phyloP scores from a whole-genome alignment of 2,888 invertebrate genomes.

The Crioceris asparagi region DNA sequence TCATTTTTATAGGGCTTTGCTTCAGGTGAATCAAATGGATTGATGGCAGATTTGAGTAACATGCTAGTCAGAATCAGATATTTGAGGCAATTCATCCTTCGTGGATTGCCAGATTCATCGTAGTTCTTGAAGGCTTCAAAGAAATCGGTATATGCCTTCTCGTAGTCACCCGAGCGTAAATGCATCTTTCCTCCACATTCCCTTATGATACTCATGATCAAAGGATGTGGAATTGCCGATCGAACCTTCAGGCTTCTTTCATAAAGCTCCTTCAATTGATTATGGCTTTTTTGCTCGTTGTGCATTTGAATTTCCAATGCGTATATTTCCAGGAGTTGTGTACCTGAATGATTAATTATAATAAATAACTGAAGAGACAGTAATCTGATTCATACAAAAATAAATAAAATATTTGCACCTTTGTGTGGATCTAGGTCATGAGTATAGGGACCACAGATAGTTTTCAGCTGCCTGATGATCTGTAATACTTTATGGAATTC shows the following conservation, averaged over 20 bases:
- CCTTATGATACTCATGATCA: slow-evolving; percentile 96
- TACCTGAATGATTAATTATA: slow-evolving; percentile 45
- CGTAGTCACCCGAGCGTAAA: slow-evolving; percentile 92
- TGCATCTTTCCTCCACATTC: slow-evolving; percentile 99
- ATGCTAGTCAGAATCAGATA: slow-evolving; percentile 97
- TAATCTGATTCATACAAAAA: neutral
- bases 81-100: slow-evolving; percentile 92
- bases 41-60: slow-evolving; percentile 97
- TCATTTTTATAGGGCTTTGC: slow-evolving; percentile 99
- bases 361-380: neutral
- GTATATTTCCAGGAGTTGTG: slow-evolving; percentile 95
- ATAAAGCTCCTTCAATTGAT: slow-evolving; percentile 89
- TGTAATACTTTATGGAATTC: slow-evolving; percentile 87
- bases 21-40: slow-evolving; percentile 99
- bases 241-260: slow-evolving; percentile 97
- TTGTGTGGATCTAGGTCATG: slow-evolving; percentile 94
- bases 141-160: slow-evolving; percentile 97
- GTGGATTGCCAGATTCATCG: slow-evolving; percentile 94
- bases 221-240: slow-evolving; percentile 97
- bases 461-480: slow-evolving; percentile 91
- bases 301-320: slow-evolving; percentile 99
- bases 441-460: slow-evolving; percentile 63
- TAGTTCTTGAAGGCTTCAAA: slow-evolving; percentile 99
- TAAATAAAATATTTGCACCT: slow-evolving; percentile 33
- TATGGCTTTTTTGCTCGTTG: slow-evolving; percentile 98